Evolutionary conservation across 2,888 invertebrate species (phyloP).

Genomic region (Rambutsinella grinnellia): DNA sequence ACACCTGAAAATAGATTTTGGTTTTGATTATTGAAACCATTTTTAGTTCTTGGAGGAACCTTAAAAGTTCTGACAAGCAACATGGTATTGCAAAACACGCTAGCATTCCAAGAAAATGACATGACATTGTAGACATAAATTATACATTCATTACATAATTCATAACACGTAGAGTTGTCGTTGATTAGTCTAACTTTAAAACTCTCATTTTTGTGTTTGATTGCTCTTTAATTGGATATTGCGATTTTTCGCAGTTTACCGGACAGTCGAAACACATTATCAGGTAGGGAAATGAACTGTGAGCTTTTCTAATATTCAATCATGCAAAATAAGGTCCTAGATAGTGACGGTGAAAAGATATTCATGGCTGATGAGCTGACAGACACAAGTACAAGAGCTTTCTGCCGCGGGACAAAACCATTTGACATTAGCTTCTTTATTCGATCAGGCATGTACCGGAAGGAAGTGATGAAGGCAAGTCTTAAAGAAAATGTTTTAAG

Average conservation of each 20-base stretch:
- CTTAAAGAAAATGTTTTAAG: not conserved
- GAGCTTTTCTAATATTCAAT: not conserved
- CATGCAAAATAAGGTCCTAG: constrained; percentile 36
- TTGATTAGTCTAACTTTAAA: too few relatives aligned
- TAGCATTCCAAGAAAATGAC: too few relatives aligned
- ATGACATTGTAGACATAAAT: too few relatives aligned
- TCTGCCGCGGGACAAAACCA: constrained; percentile 58
- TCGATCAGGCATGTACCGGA: constrained; percentile 59
- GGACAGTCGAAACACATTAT: constrained; percentile 60
- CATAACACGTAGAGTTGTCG: too few relatives aligned
- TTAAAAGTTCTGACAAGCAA: too few relatives aligned
- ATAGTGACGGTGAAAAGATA: constrained; percentile 59
- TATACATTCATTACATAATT: too few relatives aligned
- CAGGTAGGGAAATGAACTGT: constrained; percentile 36
- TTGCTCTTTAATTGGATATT: constrained; percentile 50
- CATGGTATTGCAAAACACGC: too few relatives aligned
- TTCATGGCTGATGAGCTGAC: constrained; percentile 62
- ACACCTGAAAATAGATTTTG: too few relatives aligned
- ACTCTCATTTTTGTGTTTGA: constrained; percentile 38
- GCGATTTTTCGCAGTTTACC: constrained; percentile 58
- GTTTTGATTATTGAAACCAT: too few relatives aligned
- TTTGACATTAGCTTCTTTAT: constrained; percentile 60
- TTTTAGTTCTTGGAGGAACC: too few relatives aligned
- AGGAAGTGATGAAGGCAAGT: constrained; percentile 57
- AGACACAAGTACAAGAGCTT: constrained; percentile 61